Percentiles rank a stretch among this genome's conserved stretches.
Conservation (phyloP, 2,113 vertebrate genomes). For the Cyanistes caeruleus region DNA sequence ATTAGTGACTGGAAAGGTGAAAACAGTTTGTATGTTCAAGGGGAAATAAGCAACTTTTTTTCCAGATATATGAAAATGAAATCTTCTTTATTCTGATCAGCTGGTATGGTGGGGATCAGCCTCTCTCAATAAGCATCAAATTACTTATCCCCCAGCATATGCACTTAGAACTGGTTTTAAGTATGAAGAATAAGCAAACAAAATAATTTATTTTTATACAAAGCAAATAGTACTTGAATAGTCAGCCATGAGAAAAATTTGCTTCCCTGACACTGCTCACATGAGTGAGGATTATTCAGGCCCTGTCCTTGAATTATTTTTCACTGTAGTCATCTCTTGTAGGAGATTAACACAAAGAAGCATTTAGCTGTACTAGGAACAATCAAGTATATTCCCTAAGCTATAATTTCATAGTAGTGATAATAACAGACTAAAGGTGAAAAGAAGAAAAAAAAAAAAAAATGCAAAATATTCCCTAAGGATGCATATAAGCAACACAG, state of each 20-base stretch:
- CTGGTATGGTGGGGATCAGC: not conserved
- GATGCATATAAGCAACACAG: not conserved
- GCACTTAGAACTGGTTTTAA: not conserved
- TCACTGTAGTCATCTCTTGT: not conserved
- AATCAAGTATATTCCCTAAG: not conserved
- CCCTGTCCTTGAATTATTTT: not conserved
- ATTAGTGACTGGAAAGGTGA: conserved; percentile 68
- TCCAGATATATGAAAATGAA: not conserved
- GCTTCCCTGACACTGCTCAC: not conserved
- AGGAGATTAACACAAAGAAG: not conserved
- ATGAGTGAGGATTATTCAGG: not conserved
- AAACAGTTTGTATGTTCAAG: conserved; percentile 57
- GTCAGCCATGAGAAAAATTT: not conserved
- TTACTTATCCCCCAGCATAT: not conserved
- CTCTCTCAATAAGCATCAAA: not conserved
- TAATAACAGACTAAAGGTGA: not conserved
- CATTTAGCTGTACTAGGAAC: not conserved
- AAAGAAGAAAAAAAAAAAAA: not conserved
- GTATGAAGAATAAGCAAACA: not conserved
- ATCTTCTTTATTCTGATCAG: not conserved
- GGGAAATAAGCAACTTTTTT: conserved; percentile 32
- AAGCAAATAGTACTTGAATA: not conserved
- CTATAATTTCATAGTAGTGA: not conserved
- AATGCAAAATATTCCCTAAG: not conserved
- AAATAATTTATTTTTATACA: not conserved